A percentile compares a stretch with the other conserved stretches of the same genome.
These are phyloP conservation scores for Hapalemur alaotrensis DNA, from an alignment of 2,797 vertebrate genomes.

Conservation along the genomic window DNA sequence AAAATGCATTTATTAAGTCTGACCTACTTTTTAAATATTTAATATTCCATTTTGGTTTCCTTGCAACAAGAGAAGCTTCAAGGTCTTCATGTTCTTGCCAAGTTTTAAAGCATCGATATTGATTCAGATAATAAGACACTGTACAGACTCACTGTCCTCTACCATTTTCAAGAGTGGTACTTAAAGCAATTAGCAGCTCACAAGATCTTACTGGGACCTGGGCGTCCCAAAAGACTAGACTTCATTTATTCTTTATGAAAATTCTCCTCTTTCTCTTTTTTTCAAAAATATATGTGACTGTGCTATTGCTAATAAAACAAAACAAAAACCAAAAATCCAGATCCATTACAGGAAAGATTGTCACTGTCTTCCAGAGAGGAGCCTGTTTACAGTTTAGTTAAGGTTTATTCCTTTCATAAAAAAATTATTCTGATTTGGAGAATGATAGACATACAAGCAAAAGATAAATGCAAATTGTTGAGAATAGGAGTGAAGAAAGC, in stretches of 20 bases:
- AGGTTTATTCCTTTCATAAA: background rate
- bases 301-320: background rate
- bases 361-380: background rate
- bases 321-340: background rate
- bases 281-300: background rate
- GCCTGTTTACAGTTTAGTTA: background rate
- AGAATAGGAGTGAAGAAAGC: background rate
- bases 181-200: conserved; percentile 49
- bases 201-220: background rate
- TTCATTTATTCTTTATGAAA: background rate
- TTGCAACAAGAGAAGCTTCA: conserved; percentile 50
- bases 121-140: conserved; percentile 27
- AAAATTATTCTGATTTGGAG: background rate
- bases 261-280: background rate
- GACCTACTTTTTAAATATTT: conserved; percentile 85
- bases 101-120: conserved; percentile 39
- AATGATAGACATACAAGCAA: background rate
- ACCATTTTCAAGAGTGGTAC: background rate
- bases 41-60: conserved; percentile 74
- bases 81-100: conserved; percentile 61
- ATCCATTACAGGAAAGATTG: background rate
- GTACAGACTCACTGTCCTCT: background rate
- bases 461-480: background rate
- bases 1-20: conserved; percentile 82
- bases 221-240: background rate